Base-by-base conservation (phyloP, 2,797 vertebrate species). In the Dromococcyx pavoninus region DNA sequence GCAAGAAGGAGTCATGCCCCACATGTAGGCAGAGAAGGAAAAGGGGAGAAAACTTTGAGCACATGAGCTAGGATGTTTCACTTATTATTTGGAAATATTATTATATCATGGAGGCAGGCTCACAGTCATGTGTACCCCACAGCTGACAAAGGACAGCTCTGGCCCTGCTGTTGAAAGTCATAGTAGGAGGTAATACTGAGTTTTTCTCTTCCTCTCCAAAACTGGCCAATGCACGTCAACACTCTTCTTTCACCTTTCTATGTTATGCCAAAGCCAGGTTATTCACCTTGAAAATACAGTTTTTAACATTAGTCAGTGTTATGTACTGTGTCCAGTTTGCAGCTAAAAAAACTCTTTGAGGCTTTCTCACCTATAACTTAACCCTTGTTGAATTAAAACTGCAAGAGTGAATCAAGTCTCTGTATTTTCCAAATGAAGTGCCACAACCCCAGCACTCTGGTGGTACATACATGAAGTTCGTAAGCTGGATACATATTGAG, bases 1-100 rank as follows among this genome's bases (percentile, higher is more conserved):
- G 66, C 5, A 51, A 32, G 14, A 8, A 60, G 22, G 23, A 1
- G 0, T 4, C 16, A 22, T 1, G 0, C 16, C 28, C n/a, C 9
- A 18, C 17, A 13, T 1, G 3, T 39, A 2, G 6, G 7, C 5
- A 23, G 18, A 44, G 56, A 51, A 57, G 7, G 8, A 48, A 66
- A 73, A 64, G 2, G 17, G 30, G 27, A 67, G 28, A 44, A 41
- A 51, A 46, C 19, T 21, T 58, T 65, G 62, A 19, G 5, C n/a
- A n/a, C 17, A 21, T 53, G 12, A 66, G 48, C 41, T n/a, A 9
- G 54, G 13, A 53, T 41, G 25, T 11, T 70, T 65, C 0, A 0
- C 50, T 66, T 61, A 2, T 76, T 58, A 21, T 58, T 73, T 19
- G 6, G 56, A 43, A 28, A 33, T 44, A 13, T 12, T 22, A 5